Base-by-base conservation (phyloP, 2,113 vertebrate species). In the Accipiter virgatus region DNA sequence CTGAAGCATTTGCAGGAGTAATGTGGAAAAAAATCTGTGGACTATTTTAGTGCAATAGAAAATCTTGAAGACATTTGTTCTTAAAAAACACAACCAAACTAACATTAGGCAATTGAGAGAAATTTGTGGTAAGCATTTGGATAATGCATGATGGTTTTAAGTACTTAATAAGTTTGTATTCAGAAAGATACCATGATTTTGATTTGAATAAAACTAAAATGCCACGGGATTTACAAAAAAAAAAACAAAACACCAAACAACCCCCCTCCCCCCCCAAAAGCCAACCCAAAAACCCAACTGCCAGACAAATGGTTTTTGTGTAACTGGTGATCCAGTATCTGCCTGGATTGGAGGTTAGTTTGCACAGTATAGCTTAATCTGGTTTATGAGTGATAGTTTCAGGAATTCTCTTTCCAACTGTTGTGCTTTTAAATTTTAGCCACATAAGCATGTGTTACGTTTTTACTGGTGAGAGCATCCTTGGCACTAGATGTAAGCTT, bases 401-500 rank as follows among this genome's bases (percentile, higher is more conserved):
- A 85, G 45, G 56, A 89, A 75, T 72, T 81, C 74, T 83, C 72
- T 91, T 89, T 61, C 65, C 48, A 67, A 87, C 32, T 86, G 56
- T 66, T 81, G 11, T 38, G 73, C 67, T 91, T 92, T 78, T 71
- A 38, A 36, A 80, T 71, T 71, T 50, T 38, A 94, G 59, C 83
- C 42, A 7, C 82, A 74, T 84, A 81, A 96, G 77, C 94, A 93
- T 58, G 65, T 91, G 96, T 90, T 77, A 71, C 53, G 16, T 91
- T 86, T 79, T 96, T 34, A 94, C 26, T 92, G 81, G 48, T 92
- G 94, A 96, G 84, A 95, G 77, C 93, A 91, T 97, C 91, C 61
- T 95, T 95, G 93, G 94, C 95, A 63, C 67, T 31, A 81, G 88
- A 86, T 92, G 62, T 19, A 22, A 85, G 86, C 75, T 93, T 95